Conservation (phyloP, 1,140 invertebrate genomes). For the Charaxes varanes region DNA sequence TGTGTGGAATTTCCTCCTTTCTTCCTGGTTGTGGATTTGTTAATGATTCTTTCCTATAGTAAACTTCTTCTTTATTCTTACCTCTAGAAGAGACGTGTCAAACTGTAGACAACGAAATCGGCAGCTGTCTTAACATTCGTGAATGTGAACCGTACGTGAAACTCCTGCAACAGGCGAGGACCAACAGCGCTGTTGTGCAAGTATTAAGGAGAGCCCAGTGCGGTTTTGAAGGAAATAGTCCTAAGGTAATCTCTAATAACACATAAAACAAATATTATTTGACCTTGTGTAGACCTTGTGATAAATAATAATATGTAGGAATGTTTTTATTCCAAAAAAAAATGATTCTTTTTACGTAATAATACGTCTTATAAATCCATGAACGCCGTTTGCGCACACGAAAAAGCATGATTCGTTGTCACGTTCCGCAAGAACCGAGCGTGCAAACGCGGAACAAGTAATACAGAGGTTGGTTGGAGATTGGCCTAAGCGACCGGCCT, state of each 20-base stretch:
- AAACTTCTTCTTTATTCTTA: no score
- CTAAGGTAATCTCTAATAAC: conserved; percentile 46
- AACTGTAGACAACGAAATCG: conserved; percentile 34
- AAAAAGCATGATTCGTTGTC: no score
- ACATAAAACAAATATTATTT: no score
- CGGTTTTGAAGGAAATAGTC: conserved; percentile 45
- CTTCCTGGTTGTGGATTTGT: background rate
- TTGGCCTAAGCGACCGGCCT: background rate
- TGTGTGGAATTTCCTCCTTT: background rate
- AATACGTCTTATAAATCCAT: no score
- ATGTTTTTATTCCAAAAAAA: no score
- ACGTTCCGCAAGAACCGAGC: no score
- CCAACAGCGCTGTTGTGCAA: conserved; percentile 25
- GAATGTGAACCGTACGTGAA: conserved; percentile 33
- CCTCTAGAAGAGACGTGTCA: conserved; percentile 41
- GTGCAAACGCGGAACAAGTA: no score
- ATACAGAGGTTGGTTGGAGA: no score
- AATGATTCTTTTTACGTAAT: no score
- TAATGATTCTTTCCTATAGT: background rate
- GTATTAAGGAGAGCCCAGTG: conserved; percentile 42
- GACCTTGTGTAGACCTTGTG: no score
- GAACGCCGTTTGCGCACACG: no score
- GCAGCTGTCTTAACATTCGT: conserved; percentile 35
- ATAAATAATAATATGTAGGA: no score
- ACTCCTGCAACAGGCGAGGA: conserved; percentile 25